Evolutionary conservation across 30 jellyfish, hydroid and myxozoan genomes (phyloP).

Genomic region (Cassiopea xamachana): DNA sequence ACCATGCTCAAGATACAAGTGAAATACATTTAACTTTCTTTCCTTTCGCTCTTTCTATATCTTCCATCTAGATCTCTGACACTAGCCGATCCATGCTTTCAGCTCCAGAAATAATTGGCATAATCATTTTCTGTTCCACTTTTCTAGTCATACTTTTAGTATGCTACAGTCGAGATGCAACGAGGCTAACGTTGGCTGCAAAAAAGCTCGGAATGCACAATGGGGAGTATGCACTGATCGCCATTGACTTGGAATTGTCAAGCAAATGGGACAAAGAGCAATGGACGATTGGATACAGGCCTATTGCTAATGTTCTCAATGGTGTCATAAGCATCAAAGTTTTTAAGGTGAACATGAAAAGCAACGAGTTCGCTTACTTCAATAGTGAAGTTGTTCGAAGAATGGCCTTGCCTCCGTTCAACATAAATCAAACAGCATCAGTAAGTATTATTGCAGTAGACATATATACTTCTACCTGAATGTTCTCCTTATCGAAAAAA

Average conservation of each 20-base stretch:
- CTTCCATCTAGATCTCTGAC: no score
- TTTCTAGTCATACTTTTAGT: conserved; percentile 67
- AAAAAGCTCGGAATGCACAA: conserved; percentile 74
- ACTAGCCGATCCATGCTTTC: background rate
- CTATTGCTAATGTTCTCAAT: conserved; percentile 35
- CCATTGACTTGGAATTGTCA: conserved; percentile 69
- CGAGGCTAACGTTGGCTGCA: conserved; percentile 66
- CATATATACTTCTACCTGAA: background rate
- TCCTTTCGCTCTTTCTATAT: background rate
- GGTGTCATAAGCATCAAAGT: conserved; percentile 55
- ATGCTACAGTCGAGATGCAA: conserved; percentile 66
- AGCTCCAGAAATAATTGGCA: background rate
- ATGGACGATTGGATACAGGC: conserved; percentile 42
- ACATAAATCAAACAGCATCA: conserved; percentile 15
- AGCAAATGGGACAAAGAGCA: conserved; percentile 50
- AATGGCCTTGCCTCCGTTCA: conserved; percentile 81
- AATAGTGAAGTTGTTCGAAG: conserved; percentile 71
- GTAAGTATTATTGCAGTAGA: background rate
- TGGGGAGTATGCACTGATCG: conserved; percentile 75
- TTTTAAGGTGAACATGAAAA: conserved; percentile 43
- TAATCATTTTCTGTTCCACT: background rate
- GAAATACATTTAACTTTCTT: no score
- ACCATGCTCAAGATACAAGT: no score
- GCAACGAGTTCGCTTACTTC: conserved; percentile 4
- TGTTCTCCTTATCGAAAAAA: background rate